These are phyloP conservation scores for Otolemur crassicaudatus DNA, from an alignment of 2,797 vertebrate genomes.

Conservation along the genomic window DNA sequence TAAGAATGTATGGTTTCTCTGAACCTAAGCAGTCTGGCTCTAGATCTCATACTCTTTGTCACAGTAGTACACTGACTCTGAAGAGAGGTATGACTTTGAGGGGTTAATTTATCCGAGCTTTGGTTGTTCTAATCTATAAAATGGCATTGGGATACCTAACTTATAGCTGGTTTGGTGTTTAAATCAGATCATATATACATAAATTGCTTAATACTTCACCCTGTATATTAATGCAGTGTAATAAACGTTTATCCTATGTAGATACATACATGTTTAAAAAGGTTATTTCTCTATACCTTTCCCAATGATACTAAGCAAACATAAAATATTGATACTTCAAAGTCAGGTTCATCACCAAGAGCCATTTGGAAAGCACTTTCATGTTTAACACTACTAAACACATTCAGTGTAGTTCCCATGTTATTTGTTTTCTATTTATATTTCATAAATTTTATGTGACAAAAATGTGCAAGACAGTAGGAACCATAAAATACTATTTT, in stretches of 20 bases:
- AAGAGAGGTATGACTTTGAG: background rate
- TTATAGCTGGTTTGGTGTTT: background rate
- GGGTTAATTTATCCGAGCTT: background rate
- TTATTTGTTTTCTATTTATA: conserved; percentile 6
- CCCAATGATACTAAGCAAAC: background rate
- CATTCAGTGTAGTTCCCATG: background rate
- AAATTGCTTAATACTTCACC: background rate
- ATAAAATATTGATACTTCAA: background rate
- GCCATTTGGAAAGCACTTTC: conserved; percentile 7
- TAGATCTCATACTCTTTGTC: background rate
- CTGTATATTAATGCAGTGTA: background rate
- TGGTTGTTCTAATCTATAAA: background rate
- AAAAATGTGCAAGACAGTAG: background rate
- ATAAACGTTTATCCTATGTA: background rate
- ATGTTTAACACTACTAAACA: background rate
- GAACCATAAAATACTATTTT: background rate
- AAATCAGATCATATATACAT: background rate
- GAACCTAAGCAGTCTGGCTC: background rate
- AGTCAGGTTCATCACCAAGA: background rate
- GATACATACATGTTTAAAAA: background rate
- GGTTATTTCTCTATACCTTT: background rate
- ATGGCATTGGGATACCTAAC: background rate
- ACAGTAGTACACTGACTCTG: background rate
- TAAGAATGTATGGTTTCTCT: background rate
- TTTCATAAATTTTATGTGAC: background rate